phyloP scores from a whole-genome alignment of 2,888 invertebrate species.

The Gastrophysa polygoni region DNA sequence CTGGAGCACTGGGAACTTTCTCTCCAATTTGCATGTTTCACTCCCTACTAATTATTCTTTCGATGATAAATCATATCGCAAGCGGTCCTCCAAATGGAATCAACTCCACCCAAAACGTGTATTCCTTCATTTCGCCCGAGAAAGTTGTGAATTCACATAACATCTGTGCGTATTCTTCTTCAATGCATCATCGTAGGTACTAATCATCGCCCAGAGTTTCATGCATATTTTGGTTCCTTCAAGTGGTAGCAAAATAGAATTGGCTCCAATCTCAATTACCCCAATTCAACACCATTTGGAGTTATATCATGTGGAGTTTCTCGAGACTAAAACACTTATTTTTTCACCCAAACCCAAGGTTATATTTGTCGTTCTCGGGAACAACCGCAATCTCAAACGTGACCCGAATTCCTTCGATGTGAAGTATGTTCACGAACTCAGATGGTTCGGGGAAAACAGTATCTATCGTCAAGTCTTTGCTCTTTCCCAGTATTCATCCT shows the following conservation, averaged over 20 bases:
- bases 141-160: not conserved
- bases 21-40: not conserved
- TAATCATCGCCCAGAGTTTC: too few species aligned
- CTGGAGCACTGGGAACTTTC: not conserved
- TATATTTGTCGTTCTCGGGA: too few species aligned
- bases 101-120: not conserved
- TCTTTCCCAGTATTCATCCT: not conserved
- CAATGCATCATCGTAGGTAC: too few species aligned
- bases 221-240: too few species aligned
- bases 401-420: constrained; percentile 45
- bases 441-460: too few species aligned
- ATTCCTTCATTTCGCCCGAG: not conserved
- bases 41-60: not conserved
- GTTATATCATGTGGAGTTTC: too few species aligned
- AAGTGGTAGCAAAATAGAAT: too few species aligned
- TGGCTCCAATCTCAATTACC: too few species aligned
- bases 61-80: not conserved
- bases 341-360: too few species aligned
- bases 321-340: too few species aligned
- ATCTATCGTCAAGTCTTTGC: not conserved
- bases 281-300: too few species aligned
- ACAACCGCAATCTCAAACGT: constrained; percentile 36
- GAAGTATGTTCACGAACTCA: constrained; percentile 40
- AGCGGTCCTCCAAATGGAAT: not conserved
- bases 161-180: not conserved